Conservation (phyloP, 1,140 invertebrate species). For the Drosophila leontia region DNA sequence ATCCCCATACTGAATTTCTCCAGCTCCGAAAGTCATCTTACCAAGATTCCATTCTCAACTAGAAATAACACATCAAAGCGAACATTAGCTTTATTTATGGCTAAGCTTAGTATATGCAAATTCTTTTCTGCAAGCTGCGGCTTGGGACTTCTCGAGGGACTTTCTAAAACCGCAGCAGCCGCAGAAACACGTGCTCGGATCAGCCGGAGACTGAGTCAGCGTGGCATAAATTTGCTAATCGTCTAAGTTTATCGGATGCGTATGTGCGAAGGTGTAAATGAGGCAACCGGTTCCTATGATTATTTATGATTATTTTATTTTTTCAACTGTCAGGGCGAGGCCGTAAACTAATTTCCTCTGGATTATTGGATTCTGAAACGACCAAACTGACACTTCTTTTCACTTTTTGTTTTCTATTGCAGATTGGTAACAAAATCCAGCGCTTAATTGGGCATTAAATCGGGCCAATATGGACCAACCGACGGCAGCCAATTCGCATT, state of each 20-base stretch:
- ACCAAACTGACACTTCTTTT: slow-evolving; percentile 17
- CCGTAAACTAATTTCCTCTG: slow-evolving; percentile 20
- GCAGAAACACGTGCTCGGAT: slow-evolving; percentile 70
- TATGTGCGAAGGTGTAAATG: slow-evolving; percentile 61
- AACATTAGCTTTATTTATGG: slow-evolving; percentile 52
- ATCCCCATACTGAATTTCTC: not conserved
- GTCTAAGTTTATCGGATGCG: slow-evolving; percentile 40
- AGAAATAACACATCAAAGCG: slow-evolving; percentile 42
- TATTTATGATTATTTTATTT: slow-evolving; percentile 16
- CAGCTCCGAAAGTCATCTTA: slow-evolving; percentile 18
- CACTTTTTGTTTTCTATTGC: slow-evolving; percentile 14
- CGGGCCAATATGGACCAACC: slow-evolving; percentile 68
- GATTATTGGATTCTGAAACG: slow-evolving; percentile 4
- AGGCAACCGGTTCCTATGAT: slow-evolving; percentile 52
- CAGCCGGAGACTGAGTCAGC: slow-evolving; percentile 42
- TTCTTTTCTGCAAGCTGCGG: slow-evolving; percentile 50
- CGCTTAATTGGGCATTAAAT: slow-evolving; percentile 68
- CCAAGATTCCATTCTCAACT: slow-evolving; percentile 27
- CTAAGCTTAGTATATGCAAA: slow-evolving; percentile 48
- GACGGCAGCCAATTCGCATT: slow-evolving; percentile 80
- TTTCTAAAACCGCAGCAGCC: slow-evolving; percentile 79
- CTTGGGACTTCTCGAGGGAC: slow-evolving; percentile 43
- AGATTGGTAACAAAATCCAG: slow-evolving; percentile 42
- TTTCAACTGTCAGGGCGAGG: slow-evolving; percentile 19
- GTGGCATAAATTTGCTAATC: slow-evolving; percentile 62